Conservation (phyloP, 2,113 vertebrate genomes). For the Otocyon megalotis region DNA sequence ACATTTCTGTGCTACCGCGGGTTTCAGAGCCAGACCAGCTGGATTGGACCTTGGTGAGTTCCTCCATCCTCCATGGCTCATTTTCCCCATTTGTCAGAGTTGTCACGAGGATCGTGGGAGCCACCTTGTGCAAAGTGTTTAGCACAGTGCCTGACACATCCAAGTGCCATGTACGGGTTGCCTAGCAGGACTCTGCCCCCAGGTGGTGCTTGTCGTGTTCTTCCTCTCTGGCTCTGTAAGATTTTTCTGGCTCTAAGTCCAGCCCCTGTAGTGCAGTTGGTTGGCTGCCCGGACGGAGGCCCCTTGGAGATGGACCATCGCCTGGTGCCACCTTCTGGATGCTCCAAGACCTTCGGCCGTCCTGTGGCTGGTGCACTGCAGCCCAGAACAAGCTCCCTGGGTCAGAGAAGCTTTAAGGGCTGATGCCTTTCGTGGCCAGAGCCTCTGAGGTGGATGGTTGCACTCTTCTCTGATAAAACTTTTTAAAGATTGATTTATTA, state of each 20-base stretch:
- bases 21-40: not conserved
- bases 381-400: rapidly evolving
- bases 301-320: rapidly evolving
- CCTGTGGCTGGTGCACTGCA: rapidly evolving
- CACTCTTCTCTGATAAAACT: not conserved
- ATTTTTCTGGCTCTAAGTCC: too few relatives aligned
- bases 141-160: not conserved
- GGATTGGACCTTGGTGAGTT: not conserved
- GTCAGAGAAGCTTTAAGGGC: not conserved
- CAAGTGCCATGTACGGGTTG: rapidly evolving
- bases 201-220: rapidly evolving
- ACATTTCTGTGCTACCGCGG: not conserved
- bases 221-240: not conserved
- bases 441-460: not conserved
- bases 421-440: not conserved
- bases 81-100: not conserved
- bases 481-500: not conserved
- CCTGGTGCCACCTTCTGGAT: not conserved
- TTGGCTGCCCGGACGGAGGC: too few relatives aligned
- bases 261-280: rapidly evolving
- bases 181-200: not conserved
- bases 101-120: not conserved
- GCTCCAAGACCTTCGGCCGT: not conserved
- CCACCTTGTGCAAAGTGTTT: not conserved
- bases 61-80: not conserved